A percentile compares a stretch with the other conserved stretches of the same genome.
Evolutionary conservation across 2,888 invertebrate species (phyloP).

Genomic region (Leucania comma): DNA sequence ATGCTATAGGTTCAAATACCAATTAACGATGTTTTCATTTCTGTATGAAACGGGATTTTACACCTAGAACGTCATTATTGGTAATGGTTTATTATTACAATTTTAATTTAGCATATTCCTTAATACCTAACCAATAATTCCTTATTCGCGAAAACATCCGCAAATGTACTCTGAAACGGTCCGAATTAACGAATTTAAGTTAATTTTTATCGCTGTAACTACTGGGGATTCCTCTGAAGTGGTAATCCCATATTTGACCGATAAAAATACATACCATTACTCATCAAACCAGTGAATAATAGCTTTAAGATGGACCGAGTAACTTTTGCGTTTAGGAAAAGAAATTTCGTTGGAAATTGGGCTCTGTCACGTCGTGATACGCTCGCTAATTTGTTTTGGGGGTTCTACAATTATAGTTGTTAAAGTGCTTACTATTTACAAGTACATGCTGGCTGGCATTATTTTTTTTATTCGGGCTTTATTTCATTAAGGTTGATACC

Average conservation of each 20-base stretch:
- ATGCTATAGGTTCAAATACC: no score
- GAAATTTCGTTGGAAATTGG: conserved; percentile 29
- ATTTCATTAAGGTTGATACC: conserved; percentile 88
- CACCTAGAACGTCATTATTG: conserved; percentile 9
- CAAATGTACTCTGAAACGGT: not conserved
- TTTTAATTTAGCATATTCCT: conserved; percentile 23
- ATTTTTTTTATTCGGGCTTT: conserved; percentile 85
- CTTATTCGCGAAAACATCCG: not conserved
- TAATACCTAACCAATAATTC: conserved; percentile 9
- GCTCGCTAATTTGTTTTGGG: conserved; percentile 49
- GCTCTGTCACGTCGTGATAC: conserved; percentile 38
- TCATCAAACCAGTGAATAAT: conserved; percentile 76
- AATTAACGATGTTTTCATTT: conserved; percentile 9
- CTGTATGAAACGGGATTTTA: conserved; percentile 8
- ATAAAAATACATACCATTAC: conserved; percentile 75
- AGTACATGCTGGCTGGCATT: conserved; percentile 70
- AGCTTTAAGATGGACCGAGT: conserved; percentile 51
- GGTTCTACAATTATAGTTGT: conserved; percentile 29
- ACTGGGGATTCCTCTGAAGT: conserved; percentile 32
- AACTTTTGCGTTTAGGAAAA: conserved; percentile 1
- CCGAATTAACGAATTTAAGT: conserved; percentile 17
- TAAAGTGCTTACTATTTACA: conserved; percentile 59
- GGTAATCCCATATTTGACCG: conserved; percentile 75
- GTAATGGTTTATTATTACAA: conserved; percentile 2
- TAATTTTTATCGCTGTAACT: conserved; percentile 17